Conservation (phyloP, 2,888 invertebrate species). For the Cephus pulcher region DNA sequence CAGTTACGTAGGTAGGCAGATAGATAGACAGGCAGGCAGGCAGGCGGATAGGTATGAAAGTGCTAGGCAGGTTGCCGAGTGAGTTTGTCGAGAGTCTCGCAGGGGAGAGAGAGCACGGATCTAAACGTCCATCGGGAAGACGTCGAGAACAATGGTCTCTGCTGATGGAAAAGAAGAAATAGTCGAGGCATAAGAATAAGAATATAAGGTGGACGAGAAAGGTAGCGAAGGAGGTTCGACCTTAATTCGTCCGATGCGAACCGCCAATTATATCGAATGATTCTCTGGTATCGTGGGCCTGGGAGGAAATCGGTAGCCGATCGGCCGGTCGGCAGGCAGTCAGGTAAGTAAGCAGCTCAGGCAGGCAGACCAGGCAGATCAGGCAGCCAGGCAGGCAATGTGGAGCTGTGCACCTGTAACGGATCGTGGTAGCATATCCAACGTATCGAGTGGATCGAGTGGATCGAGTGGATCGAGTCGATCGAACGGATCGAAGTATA, state of each 20-base stretch:
- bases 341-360: too few species aligned
- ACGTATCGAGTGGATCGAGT: slow-evolving; percentile 2
- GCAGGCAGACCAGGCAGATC: background rate
- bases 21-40: too few species aligned
- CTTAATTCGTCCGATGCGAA: slow-evolving; percentile 26
- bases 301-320: slow-evolving; percentile 20
- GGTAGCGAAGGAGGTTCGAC: background rate
- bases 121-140: too few species aligned
- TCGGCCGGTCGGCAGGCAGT: slow-evolving; percentile 4
- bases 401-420: slow-evolving; percentile 8
- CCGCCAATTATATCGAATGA: slow-evolving; percentile 29
- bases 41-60: too few species aligned
- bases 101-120: background rate
- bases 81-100: background rate
- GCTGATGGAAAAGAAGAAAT: slow-evolving; percentile 2
- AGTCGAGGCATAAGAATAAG: background rate
- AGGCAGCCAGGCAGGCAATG: background rate
- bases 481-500: background rate
- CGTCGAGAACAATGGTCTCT: background rate
- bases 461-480: background rate
- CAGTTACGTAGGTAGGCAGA: too few species aligned
- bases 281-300: slow-evolving; percentile 7
- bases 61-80: background rate
- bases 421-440: background rate
- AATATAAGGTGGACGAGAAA: too few species aligned